Evolutionary conservation across 2,888 invertebrate genomes (phyloP), one percentile per base, ranked within the genome.

Genomic region (Dastarcus helophoroides): DNA sequence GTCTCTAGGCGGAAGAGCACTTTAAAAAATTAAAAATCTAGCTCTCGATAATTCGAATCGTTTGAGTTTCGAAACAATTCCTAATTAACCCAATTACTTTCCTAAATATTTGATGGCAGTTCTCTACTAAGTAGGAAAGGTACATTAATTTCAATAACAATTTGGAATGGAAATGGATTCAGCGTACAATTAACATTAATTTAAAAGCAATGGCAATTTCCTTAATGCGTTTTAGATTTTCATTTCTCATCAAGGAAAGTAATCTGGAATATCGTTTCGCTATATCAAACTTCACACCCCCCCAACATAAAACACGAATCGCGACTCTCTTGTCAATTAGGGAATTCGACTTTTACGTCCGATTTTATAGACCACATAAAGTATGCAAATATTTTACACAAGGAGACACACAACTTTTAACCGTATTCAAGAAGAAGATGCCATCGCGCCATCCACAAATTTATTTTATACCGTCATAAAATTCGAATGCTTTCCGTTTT

Each of bases 211-310:
- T 51, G 56, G 56, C 58, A 59, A 60, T 60, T 60, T 59, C 57
- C 59, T 55, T 60, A 60, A 59, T 59, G 60, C 54, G 54, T 58
- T 60, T 58, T 56, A 53, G 58, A 60, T 60, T 59, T 58, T 58
- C 60, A 55, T 59, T 58, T 58, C 57, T 60, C 60, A 59, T 60
- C 59, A 59, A 50, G 52, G 53, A 58, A 57, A 60, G 59, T 58
- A 58, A 57, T 56, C 53, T 53, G 40, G 48, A 56, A 57, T 56
- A 57, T 57, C 53, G 56, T 53, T 54, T 56, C 53, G 52, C 55
- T 53, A 56, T 54, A 58, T 58, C 56, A 56, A 55, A 57, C 54
- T 56, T 57, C 56, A 56, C 56, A 51, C 55, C 55, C 56, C 42
- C 47, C n/a, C n/a, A n/a, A n/a, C 53, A 48, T 52, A 53, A 53